phyloP scores from a whole-genome alignment of 2,113 vertebrate species.

The Pachypanchax playfairii region DNA sequence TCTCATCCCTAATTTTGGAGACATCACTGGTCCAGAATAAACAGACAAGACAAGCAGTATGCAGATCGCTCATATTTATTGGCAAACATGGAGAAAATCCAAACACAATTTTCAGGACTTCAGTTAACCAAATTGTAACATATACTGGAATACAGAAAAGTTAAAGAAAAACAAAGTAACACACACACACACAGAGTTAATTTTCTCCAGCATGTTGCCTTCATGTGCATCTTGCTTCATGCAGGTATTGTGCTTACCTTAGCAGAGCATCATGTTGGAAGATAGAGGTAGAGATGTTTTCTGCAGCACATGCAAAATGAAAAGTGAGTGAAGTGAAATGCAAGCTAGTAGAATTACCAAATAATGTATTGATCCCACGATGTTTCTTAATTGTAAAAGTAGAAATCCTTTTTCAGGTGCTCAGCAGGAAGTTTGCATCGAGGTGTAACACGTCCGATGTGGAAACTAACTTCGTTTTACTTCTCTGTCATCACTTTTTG shows the following conservation, averaged over 20 bases:
- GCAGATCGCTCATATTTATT: no score
- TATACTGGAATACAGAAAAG: no score
- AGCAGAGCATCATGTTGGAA: conserved; percentile 30
- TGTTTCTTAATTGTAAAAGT: conserved; percentile 42
- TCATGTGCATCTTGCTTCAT: conserved; percentile 3
- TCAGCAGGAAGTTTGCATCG: conserved; percentile 15
- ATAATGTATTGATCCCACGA: conserved; percentile 67
- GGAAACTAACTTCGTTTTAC: not conserved
- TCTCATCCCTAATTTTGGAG: no score
- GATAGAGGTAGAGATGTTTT: conserved; percentile 26
- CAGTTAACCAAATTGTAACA: no score
- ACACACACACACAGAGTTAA: no score
- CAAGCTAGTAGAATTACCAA: conserved; percentile 56
- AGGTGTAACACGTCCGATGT: not conserved
- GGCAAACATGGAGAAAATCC: no score
- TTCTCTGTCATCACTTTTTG: not conserved
- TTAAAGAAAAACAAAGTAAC: no score
- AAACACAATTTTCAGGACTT: no score
- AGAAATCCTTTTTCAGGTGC: conserved; percentile 13
- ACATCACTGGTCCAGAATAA: no score
- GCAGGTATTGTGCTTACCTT: conserved; percentile 50
- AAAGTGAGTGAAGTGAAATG: conserved; percentile 58
- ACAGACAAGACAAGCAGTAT: no score
- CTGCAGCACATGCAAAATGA: conserved; percentile 67
- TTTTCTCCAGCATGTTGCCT: not conserved